Evolutionary conservation across 2,888 invertebrate genomes (phyloP).

Genomic region (Schrankia costaestrigalis): DNA sequence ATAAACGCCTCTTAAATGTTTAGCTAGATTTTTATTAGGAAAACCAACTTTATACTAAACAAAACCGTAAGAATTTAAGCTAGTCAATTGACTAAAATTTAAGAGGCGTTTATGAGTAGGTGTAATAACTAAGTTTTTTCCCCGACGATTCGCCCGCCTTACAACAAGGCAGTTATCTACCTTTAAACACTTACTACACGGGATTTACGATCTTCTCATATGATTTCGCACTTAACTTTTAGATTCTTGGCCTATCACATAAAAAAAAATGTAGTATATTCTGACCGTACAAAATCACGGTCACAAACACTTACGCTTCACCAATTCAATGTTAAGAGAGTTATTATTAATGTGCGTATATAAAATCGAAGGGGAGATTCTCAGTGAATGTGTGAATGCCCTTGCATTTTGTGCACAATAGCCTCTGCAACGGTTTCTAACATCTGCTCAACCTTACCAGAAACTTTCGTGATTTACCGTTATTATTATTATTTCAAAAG

Average conservation of each 20-base stretch:
- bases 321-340: conserved; percentile 10
- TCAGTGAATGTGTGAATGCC: conserved; percentile 51
- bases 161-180: too few relatives aligned
- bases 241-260: background rate
- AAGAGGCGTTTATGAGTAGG: too few relatives aligned
- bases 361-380: conserved; percentile 64
- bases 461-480: conserved; percentile 42
- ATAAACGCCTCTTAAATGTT: too few relatives aligned
- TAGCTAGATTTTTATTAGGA: too few relatives aligned
- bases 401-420: conserved; percentile 62
- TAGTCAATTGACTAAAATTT: too few relatives aligned
- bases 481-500: conserved; percentile 43
- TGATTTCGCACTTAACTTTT: background rate
- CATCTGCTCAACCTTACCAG: conserved; percentile 59
- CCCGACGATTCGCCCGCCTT: too few relatives aligned
- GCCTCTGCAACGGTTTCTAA: conserved; percentile 75
- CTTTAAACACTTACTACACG: too few relatives aligned
- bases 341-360: conserved; percentile 13
- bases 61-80: too few relatives aligned
- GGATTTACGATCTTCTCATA: background rate
- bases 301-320: too few relatives aligned
- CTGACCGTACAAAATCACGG: conserved; percentile 8
- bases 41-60: too few relatives aligned
- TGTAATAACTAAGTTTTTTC: too few relatives aligned
- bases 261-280: background rate